Base-by-base conservation (phyloP, 2,797 vertebrate genomes). In the Semaprochilodus insignis region DNA sequence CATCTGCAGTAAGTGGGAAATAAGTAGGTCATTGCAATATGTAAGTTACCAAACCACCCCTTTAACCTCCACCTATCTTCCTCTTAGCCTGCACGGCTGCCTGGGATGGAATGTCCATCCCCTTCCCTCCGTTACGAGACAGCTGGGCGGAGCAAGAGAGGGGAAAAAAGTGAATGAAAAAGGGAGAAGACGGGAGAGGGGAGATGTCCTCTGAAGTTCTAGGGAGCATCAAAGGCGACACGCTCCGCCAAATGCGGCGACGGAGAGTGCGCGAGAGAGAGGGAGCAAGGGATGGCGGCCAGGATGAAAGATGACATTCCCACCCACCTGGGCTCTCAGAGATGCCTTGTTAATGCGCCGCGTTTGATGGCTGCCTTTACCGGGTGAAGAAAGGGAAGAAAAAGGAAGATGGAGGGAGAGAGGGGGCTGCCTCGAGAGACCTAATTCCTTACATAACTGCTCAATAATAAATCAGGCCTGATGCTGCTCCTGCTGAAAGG, bases 251-350 rank as follows among this genome's bases (percentile, higher is more conserved):
- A 83, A 71, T 52, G 16, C 74, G 75, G 85, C 19, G 69, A 86
- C 7, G 16, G 74, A 80, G 81, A 70, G 57, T 78, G 69, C 82
- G 63, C 40, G 80, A 89, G 74, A 80, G 82, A 74, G 60, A 81
- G 67, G 31, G 82, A 52, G 71, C 59, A 34, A 52, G 67, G 51
- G 52, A 81, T 59, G 57, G 71, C 52, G 25, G 71, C 57, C 75
- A 88, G 36, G 92, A 94, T 94, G 89, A 94, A 94, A 93, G 91
- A 89, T 93, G 91, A 89, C 90, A 91, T 91, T 85, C 85, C 88
- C 91, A 84, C 91, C 91, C 89, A 90, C 91, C 81, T 86, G 78
- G 78, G 83, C 81, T 85, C 84, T 67, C 75, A 31, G 60, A 84
- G 81, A 83, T 73, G 83, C 71, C 85, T 90, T 86, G 90, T 93